Percentiles rank a stretch among this genome's conserved stretches.
Evolutionary conservation across 2,113 vertebrate species (phyloP).

Genomic region (Corythaixoides concolor): DNA sequence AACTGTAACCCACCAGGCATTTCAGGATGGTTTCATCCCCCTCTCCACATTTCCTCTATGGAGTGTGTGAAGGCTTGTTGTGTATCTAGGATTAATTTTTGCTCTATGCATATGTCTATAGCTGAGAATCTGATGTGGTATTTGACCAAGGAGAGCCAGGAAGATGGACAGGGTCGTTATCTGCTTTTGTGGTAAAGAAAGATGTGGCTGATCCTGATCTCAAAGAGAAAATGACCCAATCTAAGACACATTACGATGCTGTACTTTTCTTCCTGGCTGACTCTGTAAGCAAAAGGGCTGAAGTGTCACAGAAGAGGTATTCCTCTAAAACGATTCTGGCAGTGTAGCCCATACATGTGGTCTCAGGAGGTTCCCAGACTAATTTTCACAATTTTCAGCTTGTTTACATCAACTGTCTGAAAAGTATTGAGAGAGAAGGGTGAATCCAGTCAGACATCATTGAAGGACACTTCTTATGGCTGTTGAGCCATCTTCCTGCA

Average conservation of each 20-base stretch:
- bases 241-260: background rate
- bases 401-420: background rate
- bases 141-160: background rate
- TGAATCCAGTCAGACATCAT: background rate
- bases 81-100: background rate
- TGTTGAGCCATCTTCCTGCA: background rate
- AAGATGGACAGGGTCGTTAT: background rate
- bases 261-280: background rate
- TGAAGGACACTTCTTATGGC: background rate
- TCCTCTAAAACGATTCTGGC: background rate
- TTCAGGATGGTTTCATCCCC: background rate
- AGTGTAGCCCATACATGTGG: background rate
- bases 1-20: background rate
- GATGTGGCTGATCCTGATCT: background rate
- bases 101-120: background rate
- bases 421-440: background rate
- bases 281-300: background rate
- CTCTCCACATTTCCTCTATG: background rate
- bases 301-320: background rate
- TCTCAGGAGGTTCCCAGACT: background rate
- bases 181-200: background rate
- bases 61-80: background rate
- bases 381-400: background rate
- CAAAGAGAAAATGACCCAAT: background rate
- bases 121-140: background rate